Evolutionary conservation across 2,888 invertebrate species (phyloP), one percentile per base, ranked within the genome.

Genomic region (Metellina segmentata): DNA sequence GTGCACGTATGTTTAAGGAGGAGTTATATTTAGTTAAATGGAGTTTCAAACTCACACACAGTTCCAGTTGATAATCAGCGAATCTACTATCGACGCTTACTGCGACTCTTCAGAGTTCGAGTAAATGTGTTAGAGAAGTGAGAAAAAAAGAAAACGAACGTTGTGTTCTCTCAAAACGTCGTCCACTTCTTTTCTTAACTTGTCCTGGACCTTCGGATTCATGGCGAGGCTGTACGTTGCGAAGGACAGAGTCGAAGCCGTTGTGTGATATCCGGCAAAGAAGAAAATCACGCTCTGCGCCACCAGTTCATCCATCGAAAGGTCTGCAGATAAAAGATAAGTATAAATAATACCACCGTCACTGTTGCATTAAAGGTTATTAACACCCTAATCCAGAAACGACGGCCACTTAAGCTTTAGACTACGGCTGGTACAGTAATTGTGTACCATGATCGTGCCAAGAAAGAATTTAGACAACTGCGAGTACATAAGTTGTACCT

Each of bases 191-290:
- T 95, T 94, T 91, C 95, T 94, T 4, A 96, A 95, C 93, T 94
- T 95, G 9, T 94, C 94, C 93, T 96, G 96, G 20, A 96, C 94
- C 0, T 95, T 94, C 53, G 95, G 96, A 94, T 96, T 95, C 9
- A 95, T 93, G 0, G 96, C 96, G 79, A 96, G 94, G 93, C 96
- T 95, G 93, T 96, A 96, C 0, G 96, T 95, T 0, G 95, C 95
- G 92, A 96, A 96, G 92, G 96, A 95, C 5, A 96, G 95, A 0
- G 96, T 96, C 0, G 96, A 96, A 0, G 96, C 96, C 0, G 96
- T 96, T 0, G 97, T 96, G 94, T 96, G 96, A 93, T 96, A 96
- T 0, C 97, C 97, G 16, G 96, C 96, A 19, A 96, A 94, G 95
- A 96, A 96, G 94, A 96, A 96, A 20, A 96, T 94, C 94, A 96